Base-by-base conservation (phyloP, 1,140 invertebrate genomes). In the Agraylea sexmaculata region DNA sequence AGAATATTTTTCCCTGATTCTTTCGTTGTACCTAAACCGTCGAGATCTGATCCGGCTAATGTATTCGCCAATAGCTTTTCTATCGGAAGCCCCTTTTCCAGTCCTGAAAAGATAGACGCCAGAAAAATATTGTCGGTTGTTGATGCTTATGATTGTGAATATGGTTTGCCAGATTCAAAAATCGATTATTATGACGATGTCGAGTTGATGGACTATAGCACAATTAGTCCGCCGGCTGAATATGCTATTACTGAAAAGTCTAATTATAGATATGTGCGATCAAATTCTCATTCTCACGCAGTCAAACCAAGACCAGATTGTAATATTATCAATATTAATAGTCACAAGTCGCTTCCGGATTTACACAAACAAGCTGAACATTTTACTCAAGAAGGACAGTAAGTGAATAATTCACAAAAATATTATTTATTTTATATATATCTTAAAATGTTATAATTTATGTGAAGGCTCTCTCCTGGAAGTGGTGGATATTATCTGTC, bases 341-440 rank as follows among this genome's bases (percentile, higher is more conserved):
- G 81, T 53, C 84, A 88, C 64, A 89, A 89, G 57, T 87, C 83
- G 15, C 63, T 89, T 48, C 85, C 86, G 1, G 84, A 88, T 61
- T 62, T 89, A 20, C 82, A 80, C 48, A 76, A 77, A 7, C 78
- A 77, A 47, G 73, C 74, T 1, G 52, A 62, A 16, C 54, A 54
- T 29, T 66, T 60, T 38, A 50, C 57, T 1, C 63, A 65, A 50
- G 61, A 38, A 35, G 48, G 40, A 36, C 42, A 42, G 48, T 46
- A 30, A 30, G 17, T n/a, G n/a, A n/a, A n/a, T n/a, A n/a, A n/a
- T n/a, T n/a, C n/a, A n/a, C n/a, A n/a, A n/a, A n/a, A 6, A 31
- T 31, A 31, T 8, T 7, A 7, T 31, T 31, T 31, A 10, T 31
- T 10, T 13, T 7, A 31, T 7, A 11, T 31, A 7, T 10, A 10